Conservation (phyloP, 2,888 invertebrate genomes). For the Mycalesis mineus region DNA sequence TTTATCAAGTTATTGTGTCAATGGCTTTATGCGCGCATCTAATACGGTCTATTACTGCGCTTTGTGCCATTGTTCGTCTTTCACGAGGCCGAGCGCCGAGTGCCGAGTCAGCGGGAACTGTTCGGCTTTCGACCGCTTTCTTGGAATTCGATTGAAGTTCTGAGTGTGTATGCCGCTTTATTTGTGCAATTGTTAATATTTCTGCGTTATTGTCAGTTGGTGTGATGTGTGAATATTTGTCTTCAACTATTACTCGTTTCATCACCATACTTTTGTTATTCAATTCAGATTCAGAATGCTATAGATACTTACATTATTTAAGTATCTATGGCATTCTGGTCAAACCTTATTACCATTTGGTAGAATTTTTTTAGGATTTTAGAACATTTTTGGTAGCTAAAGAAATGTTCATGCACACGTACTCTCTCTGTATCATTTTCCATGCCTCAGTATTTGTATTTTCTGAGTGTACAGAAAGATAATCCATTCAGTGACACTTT, state of each 20-base stretch:
- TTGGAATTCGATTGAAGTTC: conserved; percentile 42
- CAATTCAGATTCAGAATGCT: too few species aligned
- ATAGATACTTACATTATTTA: too few species aligned
- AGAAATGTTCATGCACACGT: too few species aligned
- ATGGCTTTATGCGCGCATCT: conserved; percentile 52
- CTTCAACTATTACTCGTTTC: neutral
- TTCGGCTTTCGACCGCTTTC: conserved; percentile 46
- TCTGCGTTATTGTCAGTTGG: neutral
- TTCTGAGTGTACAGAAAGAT: too few species aligned
- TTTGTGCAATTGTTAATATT: conserved; percentile 32
- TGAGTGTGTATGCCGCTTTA: conserved; percentile 25
- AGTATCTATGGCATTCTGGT: too few species aligned
- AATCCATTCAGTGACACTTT: too few species aligned
- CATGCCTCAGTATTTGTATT: too few species aligned
- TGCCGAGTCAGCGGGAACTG: conserved; percentile 58
- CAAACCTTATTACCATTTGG: too few species aligned
- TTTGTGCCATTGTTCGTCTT: conserved; percentile 53
- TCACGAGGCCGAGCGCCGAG: conserved; percentile 44
- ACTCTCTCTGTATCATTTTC: too few species aligned
- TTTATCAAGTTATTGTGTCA: conserved; percentile 62
- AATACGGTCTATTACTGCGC: conserved; percentile 57
- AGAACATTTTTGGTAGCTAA: too few species aligned
- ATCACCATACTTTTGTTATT: neutral
- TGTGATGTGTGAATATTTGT: neutral
- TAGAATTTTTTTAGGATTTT: too few species aligned